These are phyloP conservation scores for Philopotamus ludificatus DNA, from an alignment of 1,140 invertebrate species.

Conservation along the genomic window DNA sequence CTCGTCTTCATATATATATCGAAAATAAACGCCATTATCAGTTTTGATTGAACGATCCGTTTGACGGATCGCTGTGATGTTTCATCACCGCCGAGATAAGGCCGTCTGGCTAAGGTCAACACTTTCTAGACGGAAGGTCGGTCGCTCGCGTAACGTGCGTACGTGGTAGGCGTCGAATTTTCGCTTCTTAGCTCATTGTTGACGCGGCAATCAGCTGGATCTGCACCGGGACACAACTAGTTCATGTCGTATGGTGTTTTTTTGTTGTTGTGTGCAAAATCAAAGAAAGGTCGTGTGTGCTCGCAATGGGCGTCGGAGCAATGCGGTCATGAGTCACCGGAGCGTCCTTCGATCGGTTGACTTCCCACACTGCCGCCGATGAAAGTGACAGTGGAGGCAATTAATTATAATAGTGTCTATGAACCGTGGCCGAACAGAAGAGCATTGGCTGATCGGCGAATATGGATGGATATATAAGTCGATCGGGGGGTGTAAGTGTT, in stretches of 20 bases:
- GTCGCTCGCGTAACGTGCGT: too few relatives aligned
- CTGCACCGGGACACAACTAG: neutral
- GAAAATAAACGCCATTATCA: too few relatives aligned
- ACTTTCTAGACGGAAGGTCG: constrained; percentile 14
- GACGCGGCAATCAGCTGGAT: neutral
- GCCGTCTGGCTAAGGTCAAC: constrained; percentile 12
- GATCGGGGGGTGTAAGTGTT: too few relatives aligned
- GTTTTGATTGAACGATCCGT: too few relatives aligned
- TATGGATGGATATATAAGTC: too few relatives aligned
- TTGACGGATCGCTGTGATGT: too few relatives aligned
- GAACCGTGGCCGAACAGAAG: too few relatives aligned
- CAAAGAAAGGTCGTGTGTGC: neutral
- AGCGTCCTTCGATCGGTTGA: constrained; percentile 18
- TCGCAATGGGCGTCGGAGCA: neutral
- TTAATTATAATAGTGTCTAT: too few relatives aligned
- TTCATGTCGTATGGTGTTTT: neutral
- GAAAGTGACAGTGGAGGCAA: constrained; percentile 18
- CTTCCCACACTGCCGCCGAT: constrained; percentile 10
- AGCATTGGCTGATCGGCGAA: too few relatives aligned
- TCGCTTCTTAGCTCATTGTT: neutral
- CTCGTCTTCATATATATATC: too few relatives aligned
- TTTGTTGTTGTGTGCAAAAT: neutral
- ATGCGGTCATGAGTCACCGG: constrained; percentile 2
- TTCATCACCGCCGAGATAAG: constrained; percentile 14
- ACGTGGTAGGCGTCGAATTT: neutral